phyloP scores from a whole-genome alignment of 2,797 vertebrate genomes.

The Alcedo quadribrachys region DNA sequence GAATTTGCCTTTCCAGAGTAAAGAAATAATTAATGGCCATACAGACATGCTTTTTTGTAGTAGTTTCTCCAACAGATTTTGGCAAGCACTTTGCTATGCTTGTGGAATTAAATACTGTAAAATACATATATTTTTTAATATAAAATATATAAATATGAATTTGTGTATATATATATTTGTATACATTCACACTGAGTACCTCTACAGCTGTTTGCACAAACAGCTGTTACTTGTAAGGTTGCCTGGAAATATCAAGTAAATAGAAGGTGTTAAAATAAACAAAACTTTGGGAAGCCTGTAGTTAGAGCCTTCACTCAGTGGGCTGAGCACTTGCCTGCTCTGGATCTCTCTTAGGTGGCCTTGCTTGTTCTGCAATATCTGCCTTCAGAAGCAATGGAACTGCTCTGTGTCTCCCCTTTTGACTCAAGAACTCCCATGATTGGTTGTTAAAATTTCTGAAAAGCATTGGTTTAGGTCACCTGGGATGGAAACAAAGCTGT shows the following conservation, averaged over 20 bases:
- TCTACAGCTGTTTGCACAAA: not conserved
- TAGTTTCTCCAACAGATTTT: not conserved
- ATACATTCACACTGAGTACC: not conserved
- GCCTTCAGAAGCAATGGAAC: not conserved
- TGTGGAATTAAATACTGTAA: not conserved
- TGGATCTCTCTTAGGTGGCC: not conserved
- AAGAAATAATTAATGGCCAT: not conserved
- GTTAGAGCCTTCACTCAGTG: not conserved
- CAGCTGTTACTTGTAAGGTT: not conserved
- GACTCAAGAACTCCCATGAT: not conserved
- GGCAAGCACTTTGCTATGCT: not conserved
- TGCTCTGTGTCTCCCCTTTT: not conserved
- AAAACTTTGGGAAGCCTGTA: not conserved
- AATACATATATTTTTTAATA: not conserved
- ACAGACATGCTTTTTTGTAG: not conserved
- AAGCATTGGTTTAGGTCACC: not conserved
- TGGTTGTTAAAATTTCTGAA: not conserved
- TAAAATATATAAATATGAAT: not conserved
- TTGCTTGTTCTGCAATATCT: not conserved
- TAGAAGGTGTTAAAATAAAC: not conserved
- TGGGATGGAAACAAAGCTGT: not conserved
- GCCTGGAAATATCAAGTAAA: not conserved
- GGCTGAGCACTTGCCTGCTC: not conserved
- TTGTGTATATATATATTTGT: not conserved
- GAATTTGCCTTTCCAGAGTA: not conserved